phyloP scores from a whole-genome alignment of 2,797 vertebrate genomes.

The Phalanger gymnotis region DNA sequence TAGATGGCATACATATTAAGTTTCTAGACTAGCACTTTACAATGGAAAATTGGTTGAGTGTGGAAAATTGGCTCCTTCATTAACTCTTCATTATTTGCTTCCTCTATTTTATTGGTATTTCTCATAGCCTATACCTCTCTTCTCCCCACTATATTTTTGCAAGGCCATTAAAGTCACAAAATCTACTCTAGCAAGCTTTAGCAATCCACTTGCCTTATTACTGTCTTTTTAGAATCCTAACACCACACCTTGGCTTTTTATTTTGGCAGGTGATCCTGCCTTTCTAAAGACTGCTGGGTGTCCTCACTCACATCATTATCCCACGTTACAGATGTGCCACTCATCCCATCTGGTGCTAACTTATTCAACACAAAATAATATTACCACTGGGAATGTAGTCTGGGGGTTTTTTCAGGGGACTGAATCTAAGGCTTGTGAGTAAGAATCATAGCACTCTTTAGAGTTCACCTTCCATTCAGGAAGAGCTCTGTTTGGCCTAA shows the following conservation, averaged over 20 bases:
- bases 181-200: conserved; percentile 24
- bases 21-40: conserved; percentile 44
- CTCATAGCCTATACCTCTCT: not conserved
- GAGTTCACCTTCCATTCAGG: not conserved
- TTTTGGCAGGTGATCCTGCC: conserved; percentile 22
- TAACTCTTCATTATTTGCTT: conserved; percentile 41
- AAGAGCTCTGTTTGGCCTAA: not conserved
- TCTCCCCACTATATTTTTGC: conserved; percentile 9
- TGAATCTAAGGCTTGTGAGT: not conserved
- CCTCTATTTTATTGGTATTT: conserved; percentile 38
- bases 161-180: conserved; percentile 33
- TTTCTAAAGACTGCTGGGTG: conserved; percentile 9
- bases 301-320: not conserved
- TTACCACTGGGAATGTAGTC: not conserved
- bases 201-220: conserved; percentile 13
- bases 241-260: conserved; percentile 15
- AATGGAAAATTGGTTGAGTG: conserved; percentile 12
- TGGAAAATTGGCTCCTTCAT: conserved; percentile 49
- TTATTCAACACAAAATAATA: not conserved
- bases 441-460: not conserved
- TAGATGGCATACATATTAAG: conserved; percentile 23
- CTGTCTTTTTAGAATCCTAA: conserved; percentile 17
- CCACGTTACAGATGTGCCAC: not conserved
- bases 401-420: conserved; percentile 10
- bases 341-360: not conserved